Evolutionary conservation across 2,797 vertebrate species (phyloP).

Genomic region (Remorina albescens): DNA sequence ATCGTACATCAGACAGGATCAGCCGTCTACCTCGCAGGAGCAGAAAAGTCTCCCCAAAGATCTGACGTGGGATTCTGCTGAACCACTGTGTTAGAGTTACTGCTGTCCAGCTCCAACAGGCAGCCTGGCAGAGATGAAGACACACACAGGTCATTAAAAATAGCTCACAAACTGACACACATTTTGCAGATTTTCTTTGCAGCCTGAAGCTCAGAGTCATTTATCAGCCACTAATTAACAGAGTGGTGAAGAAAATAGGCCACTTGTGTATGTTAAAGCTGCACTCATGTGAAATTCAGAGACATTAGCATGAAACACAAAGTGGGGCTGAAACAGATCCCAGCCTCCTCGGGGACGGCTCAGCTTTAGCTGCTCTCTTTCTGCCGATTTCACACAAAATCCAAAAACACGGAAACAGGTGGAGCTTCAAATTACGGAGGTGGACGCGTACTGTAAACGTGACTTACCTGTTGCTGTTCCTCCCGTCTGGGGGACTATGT

Average conservation of each 20-base stretch:
- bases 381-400: neutral
- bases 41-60: slow-evolving; percentile 93
- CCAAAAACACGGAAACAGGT: too few species aligned
- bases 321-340: neutral
- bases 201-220: slow-evolving; percentile 17
- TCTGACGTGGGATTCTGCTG: slow-evolving; percentile 82
- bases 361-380: neutral
- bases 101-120: slow-evolving; percentile 91
- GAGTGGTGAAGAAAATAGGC: slow-evolving; percentile 5
- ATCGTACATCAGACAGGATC: neutral
- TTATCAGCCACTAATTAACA: slow-evolving; percentile 29
- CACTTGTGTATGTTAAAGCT: slow-evolving; percentile 15
- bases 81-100: slow-evolving; percentile 84
- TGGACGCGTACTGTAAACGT: too few species aligned
- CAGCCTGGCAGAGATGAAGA: slow-evolving; percentile 72
- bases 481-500: slow-evolving; percentile 65
- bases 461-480: slow-evolving; percentile 65
- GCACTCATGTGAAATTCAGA: neutral
- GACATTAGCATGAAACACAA: neutral
- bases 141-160: neutral
- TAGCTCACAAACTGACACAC: slow-evolving; percentile 26
- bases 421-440: too few species aligned
- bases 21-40: slow-evolving; percentile 87
- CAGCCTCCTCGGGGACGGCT: neutral
- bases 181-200: slow-evolving; percentile 23